Conservation (phyloP, 2,888 invertebrate species). For the Drosophila mimetica region DNA sequence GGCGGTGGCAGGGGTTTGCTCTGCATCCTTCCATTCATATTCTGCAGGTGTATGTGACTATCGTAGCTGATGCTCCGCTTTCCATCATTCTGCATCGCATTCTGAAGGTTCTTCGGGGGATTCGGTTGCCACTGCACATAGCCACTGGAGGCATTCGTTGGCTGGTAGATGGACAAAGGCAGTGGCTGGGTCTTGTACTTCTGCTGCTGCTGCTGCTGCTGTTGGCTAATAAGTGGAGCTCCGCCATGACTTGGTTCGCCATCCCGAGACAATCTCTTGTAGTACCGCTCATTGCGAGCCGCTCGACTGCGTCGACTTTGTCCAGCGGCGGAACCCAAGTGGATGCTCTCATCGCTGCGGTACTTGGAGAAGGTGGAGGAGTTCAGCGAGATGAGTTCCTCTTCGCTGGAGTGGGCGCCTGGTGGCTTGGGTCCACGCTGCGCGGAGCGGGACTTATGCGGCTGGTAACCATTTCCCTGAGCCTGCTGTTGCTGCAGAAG, state of each 20-base stretch:
- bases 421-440: constrained; percentile 61
- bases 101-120: constrained; percentile 74
- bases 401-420: constrained; percentile 80
- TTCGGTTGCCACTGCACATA: constrained; percentile 79
- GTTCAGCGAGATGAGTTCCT: constrained; percentile 86
- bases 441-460: constrained; percentile 66
- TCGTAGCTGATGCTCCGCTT: constrained; percentile 84
- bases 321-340: constrained; percentile 83
- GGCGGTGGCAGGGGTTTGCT: constrained; percentile 88
- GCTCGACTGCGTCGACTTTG: constrained; percentile 88
- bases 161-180: constrained; percentile 84
- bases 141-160: constrained; percentile 45
- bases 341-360: constrained; percentile 89
- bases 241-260: constrained; percentile 86
- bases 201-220: constrained; percentile 85
- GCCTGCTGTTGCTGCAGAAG: constrained; percentile 35
- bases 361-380: constrained; percentile 89
- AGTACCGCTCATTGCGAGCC: constrained; percentile 92
- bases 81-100: constrained; percentile 74
- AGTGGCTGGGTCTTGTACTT: constrained; percentile 84
- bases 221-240: constrained; percentile 78
- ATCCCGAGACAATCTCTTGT: constrained; percentile 90
- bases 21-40: constrained; percentile 66
- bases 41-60: constrained; percentile 83
- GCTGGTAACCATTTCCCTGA: constrained; percentile 27